phyloP scores from a whole-genome alignment of 1,140 invertebrate species.

The Brachionus rotundiformis region DNA sequence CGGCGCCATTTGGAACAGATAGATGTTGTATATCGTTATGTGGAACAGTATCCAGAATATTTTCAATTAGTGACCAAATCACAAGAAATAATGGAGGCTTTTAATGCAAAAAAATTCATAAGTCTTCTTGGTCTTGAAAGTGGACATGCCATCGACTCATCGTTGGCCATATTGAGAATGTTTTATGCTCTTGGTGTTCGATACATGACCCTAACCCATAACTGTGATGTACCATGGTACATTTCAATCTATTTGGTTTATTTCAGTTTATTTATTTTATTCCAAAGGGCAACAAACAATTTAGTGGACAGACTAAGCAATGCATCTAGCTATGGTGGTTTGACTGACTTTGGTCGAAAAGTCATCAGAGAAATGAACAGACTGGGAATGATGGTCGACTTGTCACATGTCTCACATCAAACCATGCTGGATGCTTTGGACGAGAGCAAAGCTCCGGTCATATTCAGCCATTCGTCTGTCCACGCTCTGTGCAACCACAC shows the following conservation, averaged over 20 bases:
- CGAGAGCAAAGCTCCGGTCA: constrained; percentile 78
- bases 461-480: constrained; percentile 84
- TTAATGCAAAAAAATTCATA: constrained; percentile 74
- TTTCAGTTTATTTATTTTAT: no score
- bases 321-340: constrained; percentile 52
- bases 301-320: background rate
- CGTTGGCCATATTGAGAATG: constrained; percentile 73
- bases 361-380: constrained; percentile 71
- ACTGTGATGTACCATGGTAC: constrained; percentile 80
- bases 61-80: constrained; percentile 77
- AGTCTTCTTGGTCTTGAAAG: constrained; percentile 83
- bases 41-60: constrained; percentile 76
- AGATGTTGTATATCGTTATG: constrained; percentile 79
- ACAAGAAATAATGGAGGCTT: constrained; percentile 75
- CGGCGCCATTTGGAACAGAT: constrained; percentile 82
- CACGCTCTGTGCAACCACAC: constrained; percentile 79
- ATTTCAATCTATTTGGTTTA: no score
- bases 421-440: constrained; percentile 80
- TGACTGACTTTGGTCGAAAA: constrained; percentile 58
- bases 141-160: constrained; percentile 76
- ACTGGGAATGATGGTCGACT: constrained; percentile 79
- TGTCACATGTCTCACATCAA: constrained; percentile 80
- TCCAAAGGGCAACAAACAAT: constrained; percentile 53
- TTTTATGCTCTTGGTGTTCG: constrained; percentile 76
- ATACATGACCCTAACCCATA: constrained; percentile 78